Evolutionary conservation across 2,797 vertebrate genomes (phyloP).

Genomic region (Xenopus petersii): DNA sequence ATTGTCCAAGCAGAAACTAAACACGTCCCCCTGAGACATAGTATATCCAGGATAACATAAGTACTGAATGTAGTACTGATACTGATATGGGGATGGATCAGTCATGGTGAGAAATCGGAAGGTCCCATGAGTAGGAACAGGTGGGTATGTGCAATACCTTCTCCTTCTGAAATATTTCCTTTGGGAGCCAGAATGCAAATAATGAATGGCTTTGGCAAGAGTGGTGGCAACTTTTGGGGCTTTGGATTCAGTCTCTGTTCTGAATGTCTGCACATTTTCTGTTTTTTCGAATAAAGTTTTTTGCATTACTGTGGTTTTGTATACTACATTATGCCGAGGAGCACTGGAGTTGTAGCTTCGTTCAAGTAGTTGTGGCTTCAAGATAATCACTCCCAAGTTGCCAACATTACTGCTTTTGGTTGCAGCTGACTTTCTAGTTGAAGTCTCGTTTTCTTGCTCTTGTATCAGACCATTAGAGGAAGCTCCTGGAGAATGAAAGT

Average conservation of each 20-base stretch:
- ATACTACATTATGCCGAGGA: not conserved
- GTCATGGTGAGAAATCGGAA: slow-evolving; percentile 62
- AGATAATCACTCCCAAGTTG: not conserved
- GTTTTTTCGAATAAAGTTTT: not conserved
- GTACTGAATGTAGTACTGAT: slow-evolving; percentile 65
- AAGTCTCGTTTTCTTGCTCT: not conserved
- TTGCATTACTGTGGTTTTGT: not conserved
- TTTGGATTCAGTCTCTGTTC: not conserved
- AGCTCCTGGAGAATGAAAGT: not conserved
- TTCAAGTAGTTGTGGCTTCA: not conserved
- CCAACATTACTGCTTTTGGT: not conserved
- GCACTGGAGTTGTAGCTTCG: too few species aligned
- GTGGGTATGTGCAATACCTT: slow-evolving; percentile 62
- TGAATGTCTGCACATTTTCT: not conserved
- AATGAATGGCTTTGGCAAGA: not conserved
- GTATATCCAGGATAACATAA: slow-evolving; percentile 67
- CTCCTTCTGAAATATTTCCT: slow-evolving; percentile 34
- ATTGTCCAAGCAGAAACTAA: slow-evolving; percentile 64
- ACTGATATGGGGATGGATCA: slow-evolving; percentile 56
- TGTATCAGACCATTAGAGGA: not conserved
- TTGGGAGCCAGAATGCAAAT: not conserved
- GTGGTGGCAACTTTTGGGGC: not conserved
- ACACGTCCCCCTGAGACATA: slow-evolving; percentile 61
- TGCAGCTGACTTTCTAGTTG: not conserved
- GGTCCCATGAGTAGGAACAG: slow-evolving; percentile 62